These are phyloP conservation scores for Porites cylindrica DNA, from an alignment of 92 coral and sea anemone genomes.

Conservation along the genomic window DNA sequence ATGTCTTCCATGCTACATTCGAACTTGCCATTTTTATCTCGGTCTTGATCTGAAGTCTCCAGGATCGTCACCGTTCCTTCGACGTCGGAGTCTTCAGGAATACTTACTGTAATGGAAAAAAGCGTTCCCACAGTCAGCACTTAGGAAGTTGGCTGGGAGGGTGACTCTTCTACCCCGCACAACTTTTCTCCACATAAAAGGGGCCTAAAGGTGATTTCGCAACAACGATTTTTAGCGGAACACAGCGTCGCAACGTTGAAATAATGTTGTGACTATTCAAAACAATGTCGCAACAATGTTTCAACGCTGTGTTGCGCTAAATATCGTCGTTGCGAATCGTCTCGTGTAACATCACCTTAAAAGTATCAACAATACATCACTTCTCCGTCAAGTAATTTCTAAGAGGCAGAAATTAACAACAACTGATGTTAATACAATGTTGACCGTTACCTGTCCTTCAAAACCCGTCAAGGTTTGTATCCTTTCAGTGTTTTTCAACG, in stretches of 20 bases:
- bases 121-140: background rate
- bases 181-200: too few species aligned
- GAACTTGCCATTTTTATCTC: slow-evolving; percentile 80
- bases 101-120: slow-evolving; percentile 58
- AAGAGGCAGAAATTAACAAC: too few species aligned
- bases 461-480: background rate
- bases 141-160: background rate
- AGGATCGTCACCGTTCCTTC: slow-evolving; percentile 71
- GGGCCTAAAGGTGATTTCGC: too few species aligned
- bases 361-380: too few species aligned
- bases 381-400: too few species aligned
- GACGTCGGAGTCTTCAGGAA: slow-evolving; percentile 77
- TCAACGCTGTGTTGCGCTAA: too few species aligned
- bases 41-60: slow-evolving; percentile 83
- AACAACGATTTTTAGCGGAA: too few species aligned
- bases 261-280: too few species aligned
- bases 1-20: slow-evolving; percentile 86
- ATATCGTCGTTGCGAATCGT: too few species aligned
- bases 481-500: background rate
- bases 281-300: too few species aligned
- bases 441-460: slow-evolving; percentile 1
- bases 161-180: background rate
- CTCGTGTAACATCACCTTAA: too few species aligned
- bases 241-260: too few species aligned
- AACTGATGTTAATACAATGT: background rate